phyloP scores from a whole-genome alignment of 2,888 invertebrate genomes.

The Trissolcus brochymenae region DNA sequence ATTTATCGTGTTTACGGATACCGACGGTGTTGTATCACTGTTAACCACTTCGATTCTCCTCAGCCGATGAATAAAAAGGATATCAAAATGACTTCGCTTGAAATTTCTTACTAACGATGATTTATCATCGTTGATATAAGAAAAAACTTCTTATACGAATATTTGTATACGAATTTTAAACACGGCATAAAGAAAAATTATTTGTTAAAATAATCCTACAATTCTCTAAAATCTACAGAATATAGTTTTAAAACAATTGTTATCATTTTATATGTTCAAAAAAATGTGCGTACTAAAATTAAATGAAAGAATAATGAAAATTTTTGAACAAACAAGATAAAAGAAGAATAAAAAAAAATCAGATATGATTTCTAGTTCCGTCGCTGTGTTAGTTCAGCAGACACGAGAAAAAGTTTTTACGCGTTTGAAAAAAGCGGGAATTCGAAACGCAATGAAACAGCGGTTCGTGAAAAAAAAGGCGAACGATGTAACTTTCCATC shows the following conservation, averaged over 20 bases:
- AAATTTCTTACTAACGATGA: slow-evolving; percentile 20
- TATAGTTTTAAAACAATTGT: too few species aligned
- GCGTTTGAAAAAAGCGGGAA: not conserved
- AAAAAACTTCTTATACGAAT: not conserved
- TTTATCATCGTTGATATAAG: not conserved
- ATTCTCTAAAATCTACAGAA: too few species aligned
- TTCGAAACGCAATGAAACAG: not conserved
- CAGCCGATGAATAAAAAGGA: too few species aligned
- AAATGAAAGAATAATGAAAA: too few species aligned
- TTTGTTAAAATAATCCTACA: too few species aligned
- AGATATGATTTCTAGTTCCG: slow-evolving; percentile 9
- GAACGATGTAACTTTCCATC: slow-evolving; percentile 1
- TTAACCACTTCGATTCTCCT: slow-evolving; percentile 13
- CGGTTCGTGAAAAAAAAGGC: not conserved
- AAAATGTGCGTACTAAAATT: too few species aligned
- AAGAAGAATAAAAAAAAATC: slow-evolving; percentile 21
- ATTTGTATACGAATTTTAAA: too few species aligned
- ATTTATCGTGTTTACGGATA: slow-evolving; percentile 51
- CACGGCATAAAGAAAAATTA: too few species aligned
- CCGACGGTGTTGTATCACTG: slow-evolving; percentile 19
- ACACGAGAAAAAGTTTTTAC: slow-evolving; percentile 19
- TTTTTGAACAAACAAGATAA: too few species aligned
- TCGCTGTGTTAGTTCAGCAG: too few species aligned
- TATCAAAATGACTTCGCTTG: slow-evolving; percentile 30
- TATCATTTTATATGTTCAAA: too few species aligned